Conservation (phyloP, 2,797 vertebrate species). For the Acanthis flammea region DNA sequence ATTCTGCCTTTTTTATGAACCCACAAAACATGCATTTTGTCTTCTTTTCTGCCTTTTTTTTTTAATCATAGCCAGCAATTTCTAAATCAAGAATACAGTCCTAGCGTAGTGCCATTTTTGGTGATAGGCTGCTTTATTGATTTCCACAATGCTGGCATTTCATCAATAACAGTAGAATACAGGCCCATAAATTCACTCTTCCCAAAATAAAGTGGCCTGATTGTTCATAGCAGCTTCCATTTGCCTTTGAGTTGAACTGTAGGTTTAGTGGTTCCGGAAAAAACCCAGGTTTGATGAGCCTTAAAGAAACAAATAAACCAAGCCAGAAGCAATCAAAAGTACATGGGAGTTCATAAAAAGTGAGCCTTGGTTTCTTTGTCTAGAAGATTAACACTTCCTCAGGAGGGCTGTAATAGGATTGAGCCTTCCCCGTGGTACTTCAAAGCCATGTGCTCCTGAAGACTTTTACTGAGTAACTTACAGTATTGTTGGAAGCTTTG, state of each 20-base stretch:
- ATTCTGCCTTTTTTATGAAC: slow-evolving; percentile 11
- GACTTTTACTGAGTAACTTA: slow-evolving; percentile 18
- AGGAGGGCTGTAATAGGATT: slow-evolving; percentile 59
- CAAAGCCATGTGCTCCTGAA: slow-evolving; percentile 20
- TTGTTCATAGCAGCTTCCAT: not conserved
- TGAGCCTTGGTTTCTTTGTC: slow-evolving; percentile 37
- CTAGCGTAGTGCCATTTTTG: not conserved
- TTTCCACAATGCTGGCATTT: not conserved
- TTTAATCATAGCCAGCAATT: not conserved
- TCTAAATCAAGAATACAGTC: not conserved
- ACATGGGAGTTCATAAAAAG: slow-evolving; percentile 34
- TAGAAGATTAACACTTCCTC: slow-evolving; percentile 59
- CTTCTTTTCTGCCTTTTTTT: not conserved
- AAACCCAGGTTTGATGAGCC: slow-evolving; percentile 24
- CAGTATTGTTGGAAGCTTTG: not conserved
- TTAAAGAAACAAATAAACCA: slow-evolving; percentile 53
- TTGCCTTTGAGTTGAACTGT: not conserved
- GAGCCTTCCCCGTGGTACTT: slow-evolving; percentile 27
- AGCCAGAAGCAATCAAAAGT: slow-evolving; percentile 57
- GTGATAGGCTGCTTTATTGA: not conserved
- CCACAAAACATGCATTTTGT: not conserved
- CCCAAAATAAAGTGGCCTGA: not conserved
- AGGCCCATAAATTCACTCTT: not conserved
- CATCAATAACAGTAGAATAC: not conserved
- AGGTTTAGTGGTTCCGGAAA: not conserved